A percentile compares a stretch with the other conserved stretches of the same genome.
Evolutionary conservation across 2,888 invertebrate species (phyloP).

Genomic region (Lymantria dispar): DNA sequence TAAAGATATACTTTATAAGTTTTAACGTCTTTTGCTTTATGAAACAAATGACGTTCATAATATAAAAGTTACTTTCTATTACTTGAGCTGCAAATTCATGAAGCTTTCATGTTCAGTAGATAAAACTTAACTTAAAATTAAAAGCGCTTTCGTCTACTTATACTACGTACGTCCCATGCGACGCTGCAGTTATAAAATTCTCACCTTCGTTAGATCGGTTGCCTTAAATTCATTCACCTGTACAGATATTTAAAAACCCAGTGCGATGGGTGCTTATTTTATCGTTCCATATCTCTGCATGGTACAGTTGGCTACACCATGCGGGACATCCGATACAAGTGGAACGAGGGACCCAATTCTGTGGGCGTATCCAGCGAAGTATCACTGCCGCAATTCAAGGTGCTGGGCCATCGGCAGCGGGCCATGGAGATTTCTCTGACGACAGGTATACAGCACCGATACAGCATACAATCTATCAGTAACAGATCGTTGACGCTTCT

Average conservation of each 20-base stretch:
- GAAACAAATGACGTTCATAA: constrained; percentile 26
- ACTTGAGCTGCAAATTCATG: constrained; percentile 36
- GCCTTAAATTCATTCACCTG: constrained; percentile 39
- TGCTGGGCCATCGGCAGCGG: constrained; percentile 97
- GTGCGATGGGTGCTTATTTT: constrained; percentile 78
- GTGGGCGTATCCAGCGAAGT: constrained; percentile 98
- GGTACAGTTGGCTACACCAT: constrained; percentile 97
- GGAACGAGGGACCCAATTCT: constrained; percentile 97
- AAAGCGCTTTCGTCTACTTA: constrained; percentile 36
- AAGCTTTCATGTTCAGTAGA: constrained; percentile 50
- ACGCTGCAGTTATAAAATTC: constrained; percentile 31
- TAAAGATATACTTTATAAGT: constrained; percentile 15
- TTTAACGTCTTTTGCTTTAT: constrained; percentile 27
- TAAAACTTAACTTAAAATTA: constrained; percentile 32
- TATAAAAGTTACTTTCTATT: constrained; percentile 17
- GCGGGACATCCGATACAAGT: constrained; percentile 98
- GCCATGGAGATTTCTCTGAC: constrained; percentile 98
- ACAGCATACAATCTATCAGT: constrained; percentile 25
- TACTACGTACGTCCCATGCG: constrained; percentile 26
- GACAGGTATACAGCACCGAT: constrained; percentile 87
- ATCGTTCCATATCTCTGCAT: constrained; percentile 77
- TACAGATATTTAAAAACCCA: constrained; percentile 63
- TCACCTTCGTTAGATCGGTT: constrained; percentile 46
- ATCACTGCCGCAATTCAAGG: constrained; percentile 98
- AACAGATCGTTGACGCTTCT: constrained; percentile 20